These are phyloP conservation scores for Misgurnus mizolepis DNA, from an alignment of 2,113 vertebrate genomes.

Conservation along the genomic window DNA sequence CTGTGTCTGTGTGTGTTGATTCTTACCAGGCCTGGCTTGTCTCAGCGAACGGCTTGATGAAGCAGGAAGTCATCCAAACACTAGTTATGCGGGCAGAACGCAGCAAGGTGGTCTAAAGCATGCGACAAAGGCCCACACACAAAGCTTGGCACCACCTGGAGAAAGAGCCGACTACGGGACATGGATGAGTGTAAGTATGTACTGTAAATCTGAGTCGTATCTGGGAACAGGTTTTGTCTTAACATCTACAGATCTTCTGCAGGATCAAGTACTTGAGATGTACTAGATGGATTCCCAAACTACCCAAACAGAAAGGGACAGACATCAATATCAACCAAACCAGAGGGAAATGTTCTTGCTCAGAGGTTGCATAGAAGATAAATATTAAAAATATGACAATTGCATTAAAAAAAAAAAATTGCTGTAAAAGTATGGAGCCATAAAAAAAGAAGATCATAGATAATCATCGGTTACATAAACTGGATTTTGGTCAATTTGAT, in stretches of 20 bases:
- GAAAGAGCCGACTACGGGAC: not conserved
- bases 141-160: slow-evolving; percentile 21
- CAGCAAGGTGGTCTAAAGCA: slow-evolving; percentile 28
- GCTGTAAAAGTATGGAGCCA: no score
- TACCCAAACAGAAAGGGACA: not conserved
- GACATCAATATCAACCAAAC: no score
- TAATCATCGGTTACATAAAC: no score
- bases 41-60: slow-evolving; percentile 51
- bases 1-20: slow-evolving; percentile 45
- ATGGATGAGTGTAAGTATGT: not conserved
- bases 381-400: no score
- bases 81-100: slow-evolving; percentile 25
- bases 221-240: not conserved
- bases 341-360: no score
- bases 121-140: slow-evolving; percentile 50
- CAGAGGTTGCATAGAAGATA: no score
- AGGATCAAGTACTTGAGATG: not conserved
- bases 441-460: no score
- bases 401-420: no score
- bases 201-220: not conserved
- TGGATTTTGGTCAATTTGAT: no score
- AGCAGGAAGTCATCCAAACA: slow-evolving; percentile 55
- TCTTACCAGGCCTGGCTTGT: slow-evolving; percentile 51
- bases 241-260: not conserved
- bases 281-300: not conserved